Percentiles rank a stretch among this genome's conserved stretches.
Evolutionary conservation across 2,113 vertebrate genomes (phyloP).

Genomic region (Formicarius rufipectus): DNA sequence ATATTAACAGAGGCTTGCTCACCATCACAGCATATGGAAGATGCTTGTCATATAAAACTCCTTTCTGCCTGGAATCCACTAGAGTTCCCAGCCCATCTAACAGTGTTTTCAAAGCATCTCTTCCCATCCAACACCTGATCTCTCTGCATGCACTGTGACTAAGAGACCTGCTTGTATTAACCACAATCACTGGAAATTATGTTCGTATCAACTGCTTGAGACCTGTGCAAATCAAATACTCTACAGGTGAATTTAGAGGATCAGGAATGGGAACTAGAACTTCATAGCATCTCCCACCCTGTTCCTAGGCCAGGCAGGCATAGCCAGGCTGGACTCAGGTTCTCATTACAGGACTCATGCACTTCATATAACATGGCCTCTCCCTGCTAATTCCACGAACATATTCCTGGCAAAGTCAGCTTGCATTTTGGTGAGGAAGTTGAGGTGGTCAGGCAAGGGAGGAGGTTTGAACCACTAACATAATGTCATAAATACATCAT

Average conservation of each 20-base stretch:
- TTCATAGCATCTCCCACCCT: neutral
- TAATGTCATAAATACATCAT: neutral
- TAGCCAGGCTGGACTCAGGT: neutral
- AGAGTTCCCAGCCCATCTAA: neutral
- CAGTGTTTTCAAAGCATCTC: neutral
- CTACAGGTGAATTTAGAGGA: neutral
- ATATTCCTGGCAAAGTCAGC: neutral
- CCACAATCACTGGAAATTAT: neutral
- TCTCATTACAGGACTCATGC: neutral
- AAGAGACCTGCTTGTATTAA: neutral
- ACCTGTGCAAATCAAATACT: neutral
- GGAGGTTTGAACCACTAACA: neutral
- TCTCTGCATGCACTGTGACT: neutral
- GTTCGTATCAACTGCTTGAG: neutral
- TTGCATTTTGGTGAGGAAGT: neutral
- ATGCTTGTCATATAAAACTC: neutral
- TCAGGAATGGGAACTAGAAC: neutral
- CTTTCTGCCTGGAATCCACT: neutral
- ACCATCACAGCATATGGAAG: neutral
- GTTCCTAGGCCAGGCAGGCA: neutral
- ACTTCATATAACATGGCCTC: fast-evolving
- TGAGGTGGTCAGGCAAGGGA: neutral
- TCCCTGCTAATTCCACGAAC: fast-evolving
- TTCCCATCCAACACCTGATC: neutral
- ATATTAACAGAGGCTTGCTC: neutral